Conservation (phyloP, 2,888 invertebrate species). For the Trichopria drosophilae region DNA sequence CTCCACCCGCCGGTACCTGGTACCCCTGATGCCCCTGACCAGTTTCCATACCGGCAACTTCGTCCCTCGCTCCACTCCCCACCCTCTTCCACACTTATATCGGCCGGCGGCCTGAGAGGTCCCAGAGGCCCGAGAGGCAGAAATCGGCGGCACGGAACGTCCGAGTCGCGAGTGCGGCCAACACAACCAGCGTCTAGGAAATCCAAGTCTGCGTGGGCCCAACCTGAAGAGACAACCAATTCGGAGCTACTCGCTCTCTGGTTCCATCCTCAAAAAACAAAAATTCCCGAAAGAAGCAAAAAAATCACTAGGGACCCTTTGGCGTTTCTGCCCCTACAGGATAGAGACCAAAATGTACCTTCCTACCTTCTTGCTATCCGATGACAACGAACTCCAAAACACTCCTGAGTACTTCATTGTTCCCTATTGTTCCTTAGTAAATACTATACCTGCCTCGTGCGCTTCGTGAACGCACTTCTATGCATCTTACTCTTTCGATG, state of each 20-base stretch:
- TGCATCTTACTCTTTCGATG: too few species aligned
- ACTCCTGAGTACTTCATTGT: constrained; percentile 39
- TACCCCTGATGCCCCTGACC: constrained; percentile 39
- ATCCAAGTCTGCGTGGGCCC: too few species aligned
- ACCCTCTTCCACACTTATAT: too few species aligned
- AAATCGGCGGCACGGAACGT: constrained; percentile 14
- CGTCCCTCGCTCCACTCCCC: constrained; percentile 29
- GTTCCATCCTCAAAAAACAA: too few species aligned
- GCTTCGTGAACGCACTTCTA: too few species aligned
- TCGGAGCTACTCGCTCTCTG: too few species aligned
- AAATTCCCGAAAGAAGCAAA: too few species aligned
- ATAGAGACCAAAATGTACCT: constrained; percentile 30
- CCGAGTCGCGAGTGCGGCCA: neutral
- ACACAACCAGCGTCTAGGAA: too few species aligned
- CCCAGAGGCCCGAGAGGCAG: constrained; percentile 2
- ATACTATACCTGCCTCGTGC: constrained; percentile 38
- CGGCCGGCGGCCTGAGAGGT: constrained; percentile 32
- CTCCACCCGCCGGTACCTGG: constrained; percentile 21
- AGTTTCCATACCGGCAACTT: constrained; percentile 46
- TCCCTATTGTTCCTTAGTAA: constrained; percentile 35
- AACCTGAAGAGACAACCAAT: too few species aligned
- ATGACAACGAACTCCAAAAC: constrained; percentile 40
- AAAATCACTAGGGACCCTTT: too few species aligned
- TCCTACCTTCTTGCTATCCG: constrained; percentile 31
- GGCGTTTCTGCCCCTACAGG: too few species aligned